These are phyloP conservation scores for Centroberyx gerrardi DNA, from an alignment of 2,797 vertebrate genomes.

Conservation along the genomic window DNA sequence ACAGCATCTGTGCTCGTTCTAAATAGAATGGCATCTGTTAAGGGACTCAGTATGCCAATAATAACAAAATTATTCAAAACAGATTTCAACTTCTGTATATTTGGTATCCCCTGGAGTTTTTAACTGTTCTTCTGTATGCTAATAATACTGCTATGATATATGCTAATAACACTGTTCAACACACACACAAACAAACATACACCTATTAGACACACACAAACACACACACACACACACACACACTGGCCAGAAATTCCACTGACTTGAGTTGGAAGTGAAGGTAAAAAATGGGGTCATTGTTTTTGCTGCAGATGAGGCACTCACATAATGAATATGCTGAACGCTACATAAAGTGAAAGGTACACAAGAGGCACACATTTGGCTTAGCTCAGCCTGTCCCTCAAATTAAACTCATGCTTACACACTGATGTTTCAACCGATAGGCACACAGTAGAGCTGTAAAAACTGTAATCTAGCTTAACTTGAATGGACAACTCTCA, in stretches of 20 bases:
- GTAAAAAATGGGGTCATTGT: slow-evolving; percentile 66
- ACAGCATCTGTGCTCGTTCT: neutral
- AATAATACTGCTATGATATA: slow-evolving; percentile 29
- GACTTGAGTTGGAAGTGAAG: slow-evolving; percentile 47
- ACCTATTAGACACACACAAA: neutral
- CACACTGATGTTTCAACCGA: slow-evolving; percentile 28
- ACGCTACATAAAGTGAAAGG: slow-evolving; percentile 27
- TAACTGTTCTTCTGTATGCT: slow-evolving; percentile 31
- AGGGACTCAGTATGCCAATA: slow-evolving; percentile 30
- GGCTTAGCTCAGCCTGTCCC: slow-evolving; percentile 12
- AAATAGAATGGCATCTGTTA: slow-evolving; percentile 11
- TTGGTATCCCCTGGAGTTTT: slow-evolving; percentile 11
- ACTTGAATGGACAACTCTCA: slow-evolving; percentile 16
- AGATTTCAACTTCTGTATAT: slow-evolving; percentile 11
- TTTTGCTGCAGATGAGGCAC: slow-evolving; percentile 47
- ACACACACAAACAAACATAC: slow-evolving; percentile 5
- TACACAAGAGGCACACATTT: slow-evolving; percentile 37
- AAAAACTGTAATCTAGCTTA: no score
- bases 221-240: slow-evolving; percentile 8
- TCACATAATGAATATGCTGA: slow-evolving; percentile 51
- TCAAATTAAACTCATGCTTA: slow-evolving; percentile 41
- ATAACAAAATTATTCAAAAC: slow-evolving; percentile 41
- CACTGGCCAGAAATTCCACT: slow-evolving; percentile 19
- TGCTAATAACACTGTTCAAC: slow-evolving; percentile 21
- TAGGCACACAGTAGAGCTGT: neutral